These are phyloP conservation scores for Brachylomia viminalis DNA, from an alignment of 2,888 invertebrate species.

Conservation along the genomic window DNA sequence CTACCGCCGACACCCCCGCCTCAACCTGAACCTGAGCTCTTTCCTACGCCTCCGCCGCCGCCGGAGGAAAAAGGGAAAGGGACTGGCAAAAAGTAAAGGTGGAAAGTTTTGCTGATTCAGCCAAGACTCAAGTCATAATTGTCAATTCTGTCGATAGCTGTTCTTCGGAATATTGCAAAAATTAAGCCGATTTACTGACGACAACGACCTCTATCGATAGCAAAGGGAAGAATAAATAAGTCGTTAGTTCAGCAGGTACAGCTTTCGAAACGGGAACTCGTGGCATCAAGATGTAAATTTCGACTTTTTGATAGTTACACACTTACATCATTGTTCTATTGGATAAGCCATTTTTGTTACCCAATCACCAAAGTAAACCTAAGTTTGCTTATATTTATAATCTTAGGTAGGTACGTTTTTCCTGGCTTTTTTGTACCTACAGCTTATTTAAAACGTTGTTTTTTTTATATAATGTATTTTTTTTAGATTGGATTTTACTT, in stretches of 20 bases:
- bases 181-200: not conserved
- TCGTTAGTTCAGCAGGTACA: not conserved
- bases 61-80: not conserved
- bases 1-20: conserved; percentile 18
- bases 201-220: not conserved
- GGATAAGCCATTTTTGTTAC: not conserved
- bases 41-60: too few relatives aligned
- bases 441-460: not conserved
- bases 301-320: not conserved
- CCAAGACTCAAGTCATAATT: not conserved
- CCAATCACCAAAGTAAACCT: not conserved
- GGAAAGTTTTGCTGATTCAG: not conserved
- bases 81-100: conserved; percentile 15
- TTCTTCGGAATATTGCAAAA: not conserved
- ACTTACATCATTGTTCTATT: not conserved
- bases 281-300: not conserved
- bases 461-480: conserved; percentile 7
- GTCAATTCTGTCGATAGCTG: not conserved
- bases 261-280: not conserved
- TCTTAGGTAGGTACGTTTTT: not conserved
- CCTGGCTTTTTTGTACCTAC: not conserved
- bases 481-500: conserved; percentile 5
- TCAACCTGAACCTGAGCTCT: conserved; percentile 16
- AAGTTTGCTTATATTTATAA: not conserved
- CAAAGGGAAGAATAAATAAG: not conserved